Evolutionary conservation across 2,113 vertebrate genomes (phyloP), one percentile per base, ranked within the genome.

Genomic region (Otus sunia): DNA sequence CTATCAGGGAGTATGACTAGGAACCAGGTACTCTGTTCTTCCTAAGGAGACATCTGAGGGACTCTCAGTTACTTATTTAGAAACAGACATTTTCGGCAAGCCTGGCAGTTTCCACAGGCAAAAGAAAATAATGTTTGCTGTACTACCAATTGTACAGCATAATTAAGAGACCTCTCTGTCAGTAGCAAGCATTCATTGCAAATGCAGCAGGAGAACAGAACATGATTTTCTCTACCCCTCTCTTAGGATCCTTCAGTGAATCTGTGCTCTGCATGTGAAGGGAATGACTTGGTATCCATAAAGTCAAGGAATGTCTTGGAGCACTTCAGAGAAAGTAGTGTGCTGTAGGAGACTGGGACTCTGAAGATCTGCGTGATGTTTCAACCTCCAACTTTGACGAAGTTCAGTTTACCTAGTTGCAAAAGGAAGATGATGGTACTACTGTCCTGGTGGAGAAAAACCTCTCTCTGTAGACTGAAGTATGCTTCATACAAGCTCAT

Each of bases 241-340:
- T 49, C 11, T 29, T 50, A 23, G 10, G 7, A 59, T 32, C 4
- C 4, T 6, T 79, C 47, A 27, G 7, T 10, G 21, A 34, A 6
- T 19, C 27, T 45, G 20, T 55, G 14, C 49, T 74, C 22, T 37
- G 26, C 10, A 18, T 16, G 4, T 56, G n/a, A 55, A 69, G 32
- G 36, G 22, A 53, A 32, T 63, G 4, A 4, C 2, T 20, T 79
- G 13, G 21, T 30, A 71, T 5, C 18, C 11, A 10, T 23, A 47
- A 15, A 1, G 9, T 2, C 27, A 72, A 63, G 32, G 17, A 36
- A 7, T 20, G 15, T 6, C 19, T 69, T 6, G 6, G 47, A 73
- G 15, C 14, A 32, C 30, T 49, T 27, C 0, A 0, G 53, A 73
- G 37, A 49, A 58, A 6, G 8, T 41, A 30, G 11, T 11, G 3